Conservation (phyloP, 2,797 vertebrate genomes). For the Ibycter americanus region DNA sequence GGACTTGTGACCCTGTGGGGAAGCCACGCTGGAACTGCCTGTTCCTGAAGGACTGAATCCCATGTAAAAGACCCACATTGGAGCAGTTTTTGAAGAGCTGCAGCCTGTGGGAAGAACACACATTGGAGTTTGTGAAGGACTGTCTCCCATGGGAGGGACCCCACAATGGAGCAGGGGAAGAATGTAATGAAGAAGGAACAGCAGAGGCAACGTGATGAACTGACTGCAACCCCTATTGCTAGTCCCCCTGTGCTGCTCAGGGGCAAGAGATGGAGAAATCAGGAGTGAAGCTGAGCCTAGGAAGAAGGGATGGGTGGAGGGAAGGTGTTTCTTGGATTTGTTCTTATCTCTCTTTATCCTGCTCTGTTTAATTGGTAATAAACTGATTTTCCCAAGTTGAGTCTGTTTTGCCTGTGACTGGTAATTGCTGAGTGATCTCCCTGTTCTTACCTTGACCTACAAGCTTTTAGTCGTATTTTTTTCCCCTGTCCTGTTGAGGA, state of each 20-base stretch:
- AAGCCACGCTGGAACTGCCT: background rate
- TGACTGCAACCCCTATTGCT: background rate
- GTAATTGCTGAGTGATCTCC: background rate
- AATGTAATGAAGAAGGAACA: background rate
- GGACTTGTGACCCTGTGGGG: background rate
- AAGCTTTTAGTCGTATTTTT: background rate
- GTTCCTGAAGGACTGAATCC: background rate
- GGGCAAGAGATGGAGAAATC: background rate
- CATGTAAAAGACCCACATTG: fast-evolving
- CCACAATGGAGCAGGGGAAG: background rate
- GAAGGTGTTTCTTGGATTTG: background rate
- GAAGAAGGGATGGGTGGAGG: background rate
- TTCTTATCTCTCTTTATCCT: background rate
- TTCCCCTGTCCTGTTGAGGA: background rate
- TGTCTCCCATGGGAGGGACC: background rate
- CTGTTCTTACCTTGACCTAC: background rate
- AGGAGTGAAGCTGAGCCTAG: background rate
- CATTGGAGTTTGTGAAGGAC: background rate
- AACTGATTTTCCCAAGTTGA: background rate
- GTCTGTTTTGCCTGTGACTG: background rate
- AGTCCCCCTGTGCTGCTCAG: fast-evolving
- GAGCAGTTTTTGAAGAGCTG: background rate
- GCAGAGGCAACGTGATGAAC: no score
- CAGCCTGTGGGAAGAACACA: background rate
- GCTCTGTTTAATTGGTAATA: background rate